Evolutionary conservation across 2,797 vertebrate species (phyloP).

Genomic region (Gouania willdenowi): DNA sequence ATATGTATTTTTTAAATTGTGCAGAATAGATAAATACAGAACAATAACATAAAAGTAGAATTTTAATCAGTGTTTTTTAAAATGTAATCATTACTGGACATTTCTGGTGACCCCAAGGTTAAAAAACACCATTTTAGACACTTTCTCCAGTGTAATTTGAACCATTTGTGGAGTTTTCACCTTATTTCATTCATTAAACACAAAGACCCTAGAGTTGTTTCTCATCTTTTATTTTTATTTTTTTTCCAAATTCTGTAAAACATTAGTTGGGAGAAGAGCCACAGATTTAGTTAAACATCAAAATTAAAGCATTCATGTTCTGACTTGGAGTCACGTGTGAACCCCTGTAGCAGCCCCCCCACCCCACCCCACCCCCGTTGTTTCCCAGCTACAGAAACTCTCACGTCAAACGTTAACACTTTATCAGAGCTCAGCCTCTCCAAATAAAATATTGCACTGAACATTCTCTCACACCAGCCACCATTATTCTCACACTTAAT

Average conservation of each 20-base stretch:
- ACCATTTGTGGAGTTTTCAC: too few species aligned
- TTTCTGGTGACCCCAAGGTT: too few species aligned
- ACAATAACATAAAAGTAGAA: too few species aligned
- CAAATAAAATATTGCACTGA: constrained; percentile 93
- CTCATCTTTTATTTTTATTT: constrained; percentile 26
- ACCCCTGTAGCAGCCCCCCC: constrained; percentile 86
- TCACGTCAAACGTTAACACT: constrained; percentile 84
- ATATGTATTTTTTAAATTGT: too few species aligned
- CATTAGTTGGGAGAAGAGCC: constrained; percentile 31
- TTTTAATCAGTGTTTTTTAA: too few species aligned
- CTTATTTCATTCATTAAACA: too few species aligned
- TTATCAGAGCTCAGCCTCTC: constrained; percentile 81
- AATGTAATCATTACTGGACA: too few species aligned
- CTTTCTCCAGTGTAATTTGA: too few species aligned
- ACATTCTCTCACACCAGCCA: constrained; percentile 80
- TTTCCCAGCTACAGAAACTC: constrained; percentile 80
- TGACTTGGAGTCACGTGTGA: constrained; percentile 86
- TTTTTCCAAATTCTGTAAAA: constrained; percentile 50
- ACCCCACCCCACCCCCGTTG: constrained; percentile 81
- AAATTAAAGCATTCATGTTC: constrained; percentile 55
- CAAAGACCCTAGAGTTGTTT: too few species aligned
- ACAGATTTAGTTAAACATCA: constrained; percentile 41
- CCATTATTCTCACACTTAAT: constrained; percentile 59
- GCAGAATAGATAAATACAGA: too few species aligned
- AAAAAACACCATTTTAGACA: too few species aligned